Conservation (phyloP, 30 jellyfish, hydroid and myxozoan species). For the Chrysaora quinquecirrha region DNA sequence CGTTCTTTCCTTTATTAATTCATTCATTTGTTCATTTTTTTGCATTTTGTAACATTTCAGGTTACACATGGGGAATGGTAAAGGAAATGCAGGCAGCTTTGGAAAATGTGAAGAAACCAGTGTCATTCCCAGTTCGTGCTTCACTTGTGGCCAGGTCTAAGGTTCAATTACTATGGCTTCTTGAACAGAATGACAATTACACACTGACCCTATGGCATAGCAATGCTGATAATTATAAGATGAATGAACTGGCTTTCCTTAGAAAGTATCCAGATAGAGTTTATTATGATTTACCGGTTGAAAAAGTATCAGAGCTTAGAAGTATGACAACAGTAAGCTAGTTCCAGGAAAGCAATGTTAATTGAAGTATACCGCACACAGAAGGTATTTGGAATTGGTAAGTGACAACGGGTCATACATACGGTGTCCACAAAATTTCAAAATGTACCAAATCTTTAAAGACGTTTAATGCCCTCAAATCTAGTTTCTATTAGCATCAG, state of each 20-base stretch:
- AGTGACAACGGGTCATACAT: no score
- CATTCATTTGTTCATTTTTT: no score
- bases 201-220: conserved; percentile 94
- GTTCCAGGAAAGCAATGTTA: no score
- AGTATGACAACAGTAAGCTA: no score
- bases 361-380: no score
- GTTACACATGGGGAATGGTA: conserved; percentile 90
- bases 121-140: conserved; percentile 95
- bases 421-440: no score
- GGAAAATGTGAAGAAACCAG: conserved; percentile 36
- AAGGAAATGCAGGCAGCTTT: conserved; percentile 56
- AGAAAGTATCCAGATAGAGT: conserved; percentile 61
- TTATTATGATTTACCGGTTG: conserved; percentile 83
- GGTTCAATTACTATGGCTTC: conserved; percentile 81
- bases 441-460: no score
- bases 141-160: conserved; percentile 71
- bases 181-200: conserved; percentile 34
- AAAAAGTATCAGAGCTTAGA: conserved; percentile 7
- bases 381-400: no score
- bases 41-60: no score
- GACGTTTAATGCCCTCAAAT: no score
- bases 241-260: conserved; percentile 49
- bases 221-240: conserved; percentile 58
- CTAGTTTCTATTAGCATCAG: no score
- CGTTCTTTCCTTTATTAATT: no score